Evolutionary conservation across 2,113 vertebrate species (phyloP).

Genomic region (Pongo abelii): DNA sequence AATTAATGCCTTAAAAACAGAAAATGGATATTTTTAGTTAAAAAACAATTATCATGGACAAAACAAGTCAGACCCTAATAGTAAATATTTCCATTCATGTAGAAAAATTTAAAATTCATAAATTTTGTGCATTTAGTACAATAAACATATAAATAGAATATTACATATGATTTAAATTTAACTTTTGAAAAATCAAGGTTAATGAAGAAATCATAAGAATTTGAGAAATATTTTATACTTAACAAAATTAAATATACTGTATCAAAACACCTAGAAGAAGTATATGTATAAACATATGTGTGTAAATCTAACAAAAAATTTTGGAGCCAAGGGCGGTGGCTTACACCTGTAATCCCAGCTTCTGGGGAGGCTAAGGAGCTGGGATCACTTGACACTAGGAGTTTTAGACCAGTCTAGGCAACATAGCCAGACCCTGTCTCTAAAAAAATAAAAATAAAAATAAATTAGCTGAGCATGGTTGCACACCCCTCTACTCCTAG

Average conservation of each 20-base stretch:
- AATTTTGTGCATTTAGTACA: neutral
- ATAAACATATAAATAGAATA: neutral
- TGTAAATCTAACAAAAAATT: neutral
- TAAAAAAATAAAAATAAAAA: too few relatives aligned
- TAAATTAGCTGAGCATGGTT: too few relatives aligned
- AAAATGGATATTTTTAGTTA: neutral
- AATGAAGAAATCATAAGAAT: neutral
- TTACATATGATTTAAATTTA: neutral
- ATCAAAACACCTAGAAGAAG: neutral
- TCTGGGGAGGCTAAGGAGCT: too few relatives aligned
- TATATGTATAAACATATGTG: neutral
- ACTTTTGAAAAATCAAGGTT: neutral
- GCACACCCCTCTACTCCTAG: too few relatives aligned
- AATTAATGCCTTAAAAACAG: neutral
- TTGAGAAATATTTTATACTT: neutral
- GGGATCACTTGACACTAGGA: too few relatives aligned
- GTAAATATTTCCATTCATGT: neutral
- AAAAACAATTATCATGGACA: neutral
- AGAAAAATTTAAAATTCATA: neutral
- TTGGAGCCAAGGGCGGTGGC: too few relatives aligned
- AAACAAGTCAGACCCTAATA: neutral
- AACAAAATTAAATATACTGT: neutral
- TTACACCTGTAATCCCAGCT: too few relatives aligned
- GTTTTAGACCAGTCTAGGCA: too few relatives aligned
- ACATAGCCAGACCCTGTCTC: too few relatives aligned